A percentile compares a stretch with the other conserved stretches of the same genome.
Evolutionary conservation across 1,140 invertebrate species (phyloP).

Genomic region (Littorina saxatilis): DNA sequence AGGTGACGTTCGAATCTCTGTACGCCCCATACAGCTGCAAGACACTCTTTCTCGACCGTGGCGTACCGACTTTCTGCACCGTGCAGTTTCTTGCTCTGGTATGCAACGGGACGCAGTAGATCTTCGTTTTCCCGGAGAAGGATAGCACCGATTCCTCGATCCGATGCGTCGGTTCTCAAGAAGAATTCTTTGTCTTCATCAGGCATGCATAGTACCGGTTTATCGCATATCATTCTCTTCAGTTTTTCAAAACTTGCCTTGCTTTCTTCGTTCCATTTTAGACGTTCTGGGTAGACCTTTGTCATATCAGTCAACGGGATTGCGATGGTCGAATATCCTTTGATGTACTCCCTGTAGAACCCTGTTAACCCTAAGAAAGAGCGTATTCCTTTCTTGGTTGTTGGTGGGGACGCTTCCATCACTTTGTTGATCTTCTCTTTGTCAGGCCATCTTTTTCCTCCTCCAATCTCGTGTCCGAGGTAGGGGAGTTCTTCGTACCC

Average conservation of each 20-base stretch:
- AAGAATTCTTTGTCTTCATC: background rate
- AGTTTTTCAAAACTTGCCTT: background rate
- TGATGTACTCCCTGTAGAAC: background rate
- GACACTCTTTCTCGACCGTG: no score
- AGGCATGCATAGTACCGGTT: background rate
- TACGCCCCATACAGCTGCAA: no score
- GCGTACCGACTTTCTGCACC: no score
- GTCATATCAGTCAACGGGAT: no score
- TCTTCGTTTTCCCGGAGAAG: no score
- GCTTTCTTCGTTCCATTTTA: background rate
- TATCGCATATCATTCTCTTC: background rate
- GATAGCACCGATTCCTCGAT: no score
- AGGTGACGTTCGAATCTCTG: no score
- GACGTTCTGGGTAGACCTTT: background rate
- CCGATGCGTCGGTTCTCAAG: background rate
- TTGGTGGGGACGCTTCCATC: background rate
- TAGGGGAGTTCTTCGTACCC: background rate
- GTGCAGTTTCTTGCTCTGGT: no score
- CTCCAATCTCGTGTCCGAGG: background rate
- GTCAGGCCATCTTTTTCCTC: no score
- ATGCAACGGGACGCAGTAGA: no score
- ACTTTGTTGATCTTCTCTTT: no score
- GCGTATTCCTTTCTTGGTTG: background rate
- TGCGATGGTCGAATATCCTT: background rate
- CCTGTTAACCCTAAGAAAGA: background rate